Evolutionary conservation across 2,888 invertebrate genomes (phyloP), one percentile per base, ranked within the genome.

Genomic region (Prosapia bicincta): DNA sequence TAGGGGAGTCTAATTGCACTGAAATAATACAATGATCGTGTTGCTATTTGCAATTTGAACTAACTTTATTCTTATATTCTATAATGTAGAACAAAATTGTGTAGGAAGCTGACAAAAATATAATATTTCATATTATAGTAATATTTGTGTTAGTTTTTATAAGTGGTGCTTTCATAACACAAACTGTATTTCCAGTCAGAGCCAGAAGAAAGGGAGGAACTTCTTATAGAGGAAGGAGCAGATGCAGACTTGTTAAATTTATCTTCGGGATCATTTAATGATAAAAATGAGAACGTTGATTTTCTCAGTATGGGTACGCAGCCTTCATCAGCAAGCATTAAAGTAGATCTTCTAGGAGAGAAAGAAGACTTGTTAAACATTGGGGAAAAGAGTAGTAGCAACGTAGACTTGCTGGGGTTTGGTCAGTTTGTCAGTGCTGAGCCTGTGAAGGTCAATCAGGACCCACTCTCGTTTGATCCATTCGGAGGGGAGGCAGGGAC

Each of bases 321-420:
- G 24, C 9, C 71, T 69, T 1, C 30, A 43, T 7, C 43, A 24
- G 26, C 30, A 20, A 73, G 66, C 23, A 26, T 66, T 1, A 69
- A 74, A 43, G 65, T 69, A 25, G 69, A 71, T 28, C 43, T 76
- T 2, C 28, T 76, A 20, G 72, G 68, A 28, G 54, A 72, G 30
- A 72, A 75, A n/a, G 72, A 26, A 7, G 75, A 70, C 38, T 38
- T 75, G 30, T 20, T 70, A 66, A 71, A 71, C 68, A 76, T 74
- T 28, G 43, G 66, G 24, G 66, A 38, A 2, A 54, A 30, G 5
- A 67, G 71, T 38, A 43, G 54, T 1, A 86, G 88, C 32, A 89
- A 88, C 81, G 88, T 89, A 84, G 90, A 93, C 88, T 85, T 90
- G 73, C 83, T 90, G 25, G 87, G 86, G 26, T 85, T 88, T 80